Evolutionary conservation across 2,888 invertebrate species (phyloP).

Genomic region (Dynastes tityus): DNA sequence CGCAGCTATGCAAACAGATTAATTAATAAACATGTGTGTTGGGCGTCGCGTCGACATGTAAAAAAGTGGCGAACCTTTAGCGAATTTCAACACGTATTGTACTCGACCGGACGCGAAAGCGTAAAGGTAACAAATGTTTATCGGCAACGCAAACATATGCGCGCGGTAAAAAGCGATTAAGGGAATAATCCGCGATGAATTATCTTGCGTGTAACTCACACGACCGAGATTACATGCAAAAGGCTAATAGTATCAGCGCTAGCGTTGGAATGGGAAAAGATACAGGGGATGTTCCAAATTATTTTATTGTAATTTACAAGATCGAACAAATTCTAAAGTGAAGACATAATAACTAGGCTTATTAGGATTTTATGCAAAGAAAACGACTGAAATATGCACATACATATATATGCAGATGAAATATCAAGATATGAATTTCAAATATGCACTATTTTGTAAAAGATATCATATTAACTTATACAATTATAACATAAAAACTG

Average conservation of each 20-base stretch:
- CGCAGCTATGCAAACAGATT: constrained; percentile 23
- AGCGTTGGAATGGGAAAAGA: background rate
- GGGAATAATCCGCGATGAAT: constrained; percentile 46
- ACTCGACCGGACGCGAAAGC: background rate
- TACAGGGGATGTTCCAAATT: background rate
- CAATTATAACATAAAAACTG: too few relatives aligned
- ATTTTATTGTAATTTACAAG: too few relatives aligned
- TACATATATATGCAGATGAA: too few relatives aligned
- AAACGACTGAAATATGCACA: too few relatives aligned
- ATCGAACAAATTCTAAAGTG: too few relatives aligned
- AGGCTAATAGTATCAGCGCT: background rate
- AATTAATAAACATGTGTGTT: constrained; percentile 26
- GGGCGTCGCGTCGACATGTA: background rate
- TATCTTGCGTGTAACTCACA: constrained; percentile 45
- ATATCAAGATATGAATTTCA: too few relatives aligned
- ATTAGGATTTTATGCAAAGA: too few relatives aligned
- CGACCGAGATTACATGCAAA: constrained; percentile 19
- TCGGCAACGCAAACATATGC: constrained; percentile 41
- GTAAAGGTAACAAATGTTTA: constrained; percentile 28
- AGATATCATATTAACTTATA: too few relatives aligned
- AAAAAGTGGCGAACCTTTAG: constrained; percentile 22
- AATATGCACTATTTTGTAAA: too few relatives aligned
- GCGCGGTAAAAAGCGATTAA: constrained; percentile 45
- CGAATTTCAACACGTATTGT: constrained; percentile 14
- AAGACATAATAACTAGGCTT: too few relatives aligned